These are phyloP conservation scores for Sebastes steindachneri DNA, from an alignment of 2,797 vertebrate species.

Conservation along the genomic window DNA sequence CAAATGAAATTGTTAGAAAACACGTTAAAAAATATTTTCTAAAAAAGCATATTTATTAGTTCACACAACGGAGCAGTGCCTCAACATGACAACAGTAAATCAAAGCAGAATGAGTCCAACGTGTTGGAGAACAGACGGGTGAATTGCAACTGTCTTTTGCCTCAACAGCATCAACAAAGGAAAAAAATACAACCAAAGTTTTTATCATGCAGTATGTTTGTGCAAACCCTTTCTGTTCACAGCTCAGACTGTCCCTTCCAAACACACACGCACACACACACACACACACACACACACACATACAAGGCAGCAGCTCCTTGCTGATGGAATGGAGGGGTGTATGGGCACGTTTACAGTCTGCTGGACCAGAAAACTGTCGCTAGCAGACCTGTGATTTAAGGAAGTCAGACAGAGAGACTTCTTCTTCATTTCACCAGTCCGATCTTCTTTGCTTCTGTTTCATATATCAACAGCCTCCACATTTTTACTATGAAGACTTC, in stretches of 20 bases:
- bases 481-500: conserved; percentile 99
- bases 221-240: conserved; percentile 57
- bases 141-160: conserved; percentile 42
- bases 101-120: conserved; percentile 70
- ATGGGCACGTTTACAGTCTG: conserved; percentile 60
- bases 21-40: conserved; percentile 29
- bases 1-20: not conserved
- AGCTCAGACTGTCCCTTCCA: conserved; percentile 38
- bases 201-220: conserved; percentile 73
- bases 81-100: conserved; percentile 69
- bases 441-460: conserved; percentile 99
- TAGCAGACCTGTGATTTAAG: conserved; percentile 31
- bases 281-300: conserved; percentile 36
- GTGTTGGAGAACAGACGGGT: conserved; percentile 44
- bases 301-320: conserved; percentile 66
- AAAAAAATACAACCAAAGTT: conserved; percentile 57
- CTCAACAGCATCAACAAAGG: conserved; percentile 32
- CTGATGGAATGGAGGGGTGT: conserved; percentile 63
- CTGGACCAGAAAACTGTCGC: conserved; percentile 38
- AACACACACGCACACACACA: conserved; percentile 32
- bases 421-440: conserved; percentile 94
- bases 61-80: conserved; percentile 71
- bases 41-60: conserved; percentile 78
- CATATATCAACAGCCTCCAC: conserved; percentile 99
- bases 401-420: conserved; percentile 35